Base-by-base conservation (phyloP, 92 coral and sea anemone genomes). In the Actinostola sp. region DNA sequence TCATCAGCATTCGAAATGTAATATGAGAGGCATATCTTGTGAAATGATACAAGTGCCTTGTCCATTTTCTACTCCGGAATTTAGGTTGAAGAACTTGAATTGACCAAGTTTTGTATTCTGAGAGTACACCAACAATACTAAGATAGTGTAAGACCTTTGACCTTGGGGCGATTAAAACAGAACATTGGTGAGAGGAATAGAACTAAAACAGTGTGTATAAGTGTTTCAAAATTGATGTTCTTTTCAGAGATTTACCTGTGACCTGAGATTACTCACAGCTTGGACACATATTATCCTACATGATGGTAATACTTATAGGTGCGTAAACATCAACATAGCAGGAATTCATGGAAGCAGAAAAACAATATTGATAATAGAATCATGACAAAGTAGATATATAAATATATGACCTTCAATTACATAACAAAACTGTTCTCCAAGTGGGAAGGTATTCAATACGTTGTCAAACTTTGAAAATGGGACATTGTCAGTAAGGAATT, bases 181-280 rank as follows among this genome's bases (percentile, higher is more conserved):
- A 28, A 53, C 2, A 25, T 15, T 23, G 21, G 24, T 54, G 21
- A 54, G n/a, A n/a, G 31, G 32, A 55, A 29, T 9, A 31, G 4
- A 53, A 15, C 60, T 11, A 71, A 55, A 55, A n/a, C n/a, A n/a
- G n/a, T n/a, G n/a, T n/a, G n/a, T n/a, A n/a, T 23, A 34, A 35
- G 46, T 70, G 64, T 70, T 53, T 31, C 33, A 8, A 20, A 54
- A 53, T 44, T 70, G 31, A 13, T 54, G 49, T 8, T 23, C 29
- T 53, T 36, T 11, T 31, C 41, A n/a, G 17, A 17, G n/a, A 15
- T 5, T 3, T 4, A 25, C 28, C 10, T 53, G 32, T 21, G 8
- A 53, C 1, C 15, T 9, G 10, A 20, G 12, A 17, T 13, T 23
- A 48, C 19, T n/a, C 19, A 48, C 5, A 3, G 2, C 54, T 48